A percentile compares a stretch with the other conserved stretches of the same genome.
phyloP scores from a whole-genome alignment of 92 coral and sea anemone species.

The Meandrina meandrites region DNA sequence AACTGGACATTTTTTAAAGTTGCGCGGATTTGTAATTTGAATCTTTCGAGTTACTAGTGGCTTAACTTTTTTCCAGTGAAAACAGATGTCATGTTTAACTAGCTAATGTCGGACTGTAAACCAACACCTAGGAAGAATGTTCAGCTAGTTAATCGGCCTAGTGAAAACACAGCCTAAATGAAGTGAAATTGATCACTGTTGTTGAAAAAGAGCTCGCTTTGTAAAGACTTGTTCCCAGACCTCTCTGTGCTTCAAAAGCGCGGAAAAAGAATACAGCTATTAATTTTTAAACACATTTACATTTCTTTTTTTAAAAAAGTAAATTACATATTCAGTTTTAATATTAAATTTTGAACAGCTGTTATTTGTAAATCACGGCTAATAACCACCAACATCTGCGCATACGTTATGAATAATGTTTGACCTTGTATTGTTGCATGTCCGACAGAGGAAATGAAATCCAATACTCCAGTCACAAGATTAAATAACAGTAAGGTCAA shows the following conservation, averaged over 20 bases:
- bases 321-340: not conserved
- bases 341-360: not conserved
- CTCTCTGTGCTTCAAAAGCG: not conserved
- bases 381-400: conserved; percentile 7
- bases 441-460: not conserved
- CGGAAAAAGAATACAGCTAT: not conserved
- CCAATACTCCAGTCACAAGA: not conserved
- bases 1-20: no score
- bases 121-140: no score
- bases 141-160: no score
- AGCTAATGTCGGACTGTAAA: no score
- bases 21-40: no score
- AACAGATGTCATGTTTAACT: no score
- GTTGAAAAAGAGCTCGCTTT: not conserved
- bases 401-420: not conserved
- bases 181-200: no score
- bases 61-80: no score
- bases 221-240: not conserved
- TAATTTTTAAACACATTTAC: not conserved
- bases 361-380: not conserved
- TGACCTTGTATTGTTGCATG: not conserved
- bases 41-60: no score
- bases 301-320: not conserved
- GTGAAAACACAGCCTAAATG: no score
- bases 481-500: not conserved